Percentiles rank a stretch among this genome's conserved stretches.
phyloP scores from a whole-genome alignment of 2,113 vertebrate genomes.

The Tragelaphus strepsiceros region DNA sequence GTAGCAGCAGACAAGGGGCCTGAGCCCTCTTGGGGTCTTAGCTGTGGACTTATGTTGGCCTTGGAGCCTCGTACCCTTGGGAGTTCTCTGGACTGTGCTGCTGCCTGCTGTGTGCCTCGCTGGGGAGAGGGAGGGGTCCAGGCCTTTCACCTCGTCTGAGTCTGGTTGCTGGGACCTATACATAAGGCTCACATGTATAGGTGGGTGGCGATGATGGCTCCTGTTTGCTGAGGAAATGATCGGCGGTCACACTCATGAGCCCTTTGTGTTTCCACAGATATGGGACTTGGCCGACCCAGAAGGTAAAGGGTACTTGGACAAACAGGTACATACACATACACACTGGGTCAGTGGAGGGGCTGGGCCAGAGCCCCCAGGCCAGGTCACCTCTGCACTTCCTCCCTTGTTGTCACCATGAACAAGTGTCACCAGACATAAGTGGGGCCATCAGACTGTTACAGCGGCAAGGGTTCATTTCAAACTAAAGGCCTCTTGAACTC shows the following conservation, averaged over 20 bases:
- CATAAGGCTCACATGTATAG: neutral
- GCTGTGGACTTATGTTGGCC: neutral
- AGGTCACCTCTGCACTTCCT: neutral
- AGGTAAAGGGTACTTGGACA: constrained; percentile 97
- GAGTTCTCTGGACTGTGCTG: neutral
- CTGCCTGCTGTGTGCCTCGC: neutral
- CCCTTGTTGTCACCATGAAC: neutral
- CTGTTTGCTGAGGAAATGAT: neutral
- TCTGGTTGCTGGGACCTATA: neutral
- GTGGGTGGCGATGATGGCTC: neutral
- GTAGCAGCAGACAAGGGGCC: neutral
- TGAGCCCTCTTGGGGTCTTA: neutral
- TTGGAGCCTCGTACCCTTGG: neutral
- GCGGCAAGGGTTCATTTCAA: neutral
- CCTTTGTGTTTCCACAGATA: constrained; percentile 84
- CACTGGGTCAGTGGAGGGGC: neutral
- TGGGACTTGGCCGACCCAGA: constrained; percentile 99
- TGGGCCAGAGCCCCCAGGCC: neutral
- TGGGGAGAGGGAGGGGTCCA: neutral
- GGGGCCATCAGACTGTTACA: neutral
- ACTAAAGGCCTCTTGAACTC: neutral
- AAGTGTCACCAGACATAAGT: neutral
- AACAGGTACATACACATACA: constrained; percentile 84
- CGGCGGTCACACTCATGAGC: neutral
- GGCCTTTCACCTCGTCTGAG: neutral